Conservation (phyloP, 1,140 invertebrate genomes). For the Caenorhabditis remanei region DNA sequence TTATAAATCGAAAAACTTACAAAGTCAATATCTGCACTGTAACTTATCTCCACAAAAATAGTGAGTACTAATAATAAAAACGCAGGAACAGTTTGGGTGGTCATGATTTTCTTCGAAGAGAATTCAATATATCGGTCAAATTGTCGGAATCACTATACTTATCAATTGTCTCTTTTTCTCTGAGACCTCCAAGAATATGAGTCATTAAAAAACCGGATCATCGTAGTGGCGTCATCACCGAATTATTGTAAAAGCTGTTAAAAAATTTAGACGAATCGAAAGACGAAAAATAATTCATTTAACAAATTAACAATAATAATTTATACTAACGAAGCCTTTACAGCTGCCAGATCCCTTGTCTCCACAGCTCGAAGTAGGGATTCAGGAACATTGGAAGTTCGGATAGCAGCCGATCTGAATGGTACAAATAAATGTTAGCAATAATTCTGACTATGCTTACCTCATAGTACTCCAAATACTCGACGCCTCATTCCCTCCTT, state of each 20-base stretch:
- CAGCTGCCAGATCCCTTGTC: neutral
- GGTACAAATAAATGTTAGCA: too few relatives aligned
- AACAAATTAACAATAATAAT: neutral
- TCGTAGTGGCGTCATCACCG: too few relatives aligned
- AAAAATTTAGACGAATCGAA: too few relatives aligned
- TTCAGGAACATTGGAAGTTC: slow-evolving; percentile 77
- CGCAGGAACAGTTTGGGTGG: neutral
- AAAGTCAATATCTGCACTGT: slow-evolving; percentile 49
- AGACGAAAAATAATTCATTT: too few relatives aligned
- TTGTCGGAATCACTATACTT: slow-evolving; percentile 13
- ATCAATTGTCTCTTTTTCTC: slow-evolving; percentile 4
- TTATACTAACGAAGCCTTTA: neutral
- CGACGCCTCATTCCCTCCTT: slow-evolving; percentile 69
- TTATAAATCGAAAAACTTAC: slow-evolving; percentile 45
- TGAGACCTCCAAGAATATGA: neutral
- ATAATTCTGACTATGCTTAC: slow-evolving; percentile 5
- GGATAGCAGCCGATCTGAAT: slow-evolving; percentile 89
- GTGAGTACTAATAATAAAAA: neutral
- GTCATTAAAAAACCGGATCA: too few relatives aligned
- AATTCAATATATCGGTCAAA: slow-evolving; percentile 5
- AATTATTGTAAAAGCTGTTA: too few relatives aligned
- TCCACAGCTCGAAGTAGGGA: slow-evolving; percentile 1
- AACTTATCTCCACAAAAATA: neutral
- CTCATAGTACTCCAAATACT: slow-evolving; percentile 59
- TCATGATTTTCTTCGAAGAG: neutral